phyloP scores from a whole-genome alignment of 2,113 vertebrate genomes.

The Puffinus mauretanicus region DNA sequence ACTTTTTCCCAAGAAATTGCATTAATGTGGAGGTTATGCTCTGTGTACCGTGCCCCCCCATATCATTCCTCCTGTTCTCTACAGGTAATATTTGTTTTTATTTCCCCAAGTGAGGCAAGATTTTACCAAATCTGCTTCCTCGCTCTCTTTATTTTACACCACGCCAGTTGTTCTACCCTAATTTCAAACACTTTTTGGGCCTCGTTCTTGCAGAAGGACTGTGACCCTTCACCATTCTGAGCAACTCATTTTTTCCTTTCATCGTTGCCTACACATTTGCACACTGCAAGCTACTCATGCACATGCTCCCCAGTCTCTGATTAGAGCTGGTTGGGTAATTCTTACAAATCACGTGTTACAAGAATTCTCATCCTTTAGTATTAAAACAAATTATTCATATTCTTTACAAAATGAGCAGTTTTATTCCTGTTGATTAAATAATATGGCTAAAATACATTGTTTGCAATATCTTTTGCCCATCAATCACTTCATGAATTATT shows the following conservation, averaged over 20 bases:
- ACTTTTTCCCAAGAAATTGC: neutral
- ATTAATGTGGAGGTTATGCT: neutral
- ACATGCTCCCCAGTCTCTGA: neutral
- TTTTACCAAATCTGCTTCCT: neutral
- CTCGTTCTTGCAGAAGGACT: neutral
- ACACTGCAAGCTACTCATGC: neutral
- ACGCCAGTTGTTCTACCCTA: neutral
- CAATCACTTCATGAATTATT: constrained; percentile 1
- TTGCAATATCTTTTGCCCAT: neutral
- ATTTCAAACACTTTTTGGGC: neutral
- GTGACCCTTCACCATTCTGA: neutral
- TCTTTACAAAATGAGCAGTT: neutral
- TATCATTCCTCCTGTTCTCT: neutral
- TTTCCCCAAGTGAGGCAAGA: neutral
- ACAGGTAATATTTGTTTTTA: neutral
- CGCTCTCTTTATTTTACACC: neutral
- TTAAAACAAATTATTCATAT: neutral
- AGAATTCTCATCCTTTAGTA: neutral
- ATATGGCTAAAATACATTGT: neutral
- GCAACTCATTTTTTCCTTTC: neutral
- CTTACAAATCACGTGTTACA: neutral
- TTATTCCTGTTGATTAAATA: neutral
- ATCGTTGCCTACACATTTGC: neutral
- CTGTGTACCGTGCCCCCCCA: neutral
- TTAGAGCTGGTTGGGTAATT: neutral